Evolutionary conservation across 2,888 invertebrate species (phyloP), one percentile per base, ranked within the genome.

Genomic region (Gordius sp.): DNA sequence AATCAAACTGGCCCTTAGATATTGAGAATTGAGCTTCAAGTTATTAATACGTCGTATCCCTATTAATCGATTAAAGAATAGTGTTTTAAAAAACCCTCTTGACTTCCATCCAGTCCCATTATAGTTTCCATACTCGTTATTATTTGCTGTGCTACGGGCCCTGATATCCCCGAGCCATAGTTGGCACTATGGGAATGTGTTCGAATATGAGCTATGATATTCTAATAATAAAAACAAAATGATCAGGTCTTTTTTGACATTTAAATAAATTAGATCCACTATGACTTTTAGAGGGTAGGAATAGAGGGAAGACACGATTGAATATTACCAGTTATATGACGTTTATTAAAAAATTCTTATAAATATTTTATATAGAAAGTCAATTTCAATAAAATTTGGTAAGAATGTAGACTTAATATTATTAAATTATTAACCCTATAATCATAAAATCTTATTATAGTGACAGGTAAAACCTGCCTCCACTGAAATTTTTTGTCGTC

Each of bases 81-180:
- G 39, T n/a, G 39, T 33, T n/a, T 33, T 13, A 33, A n/a, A 8
- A 13, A 33, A 33, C 8, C 8, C 8, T 33, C n/a, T 33, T 33
- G 39, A 33, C n/a, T 33, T 33, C 39, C 81, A 69, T 83, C 81
- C 66, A 75, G 72, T 4, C 84, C 83, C 78, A 81, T 79, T 59
- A 89, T 81, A 60, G 81, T 82, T 65, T 74, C 77, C 79, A 87
- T 80, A 59, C 84, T 80, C 57, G 80, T 76, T 64, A 84, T 77
- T 65, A 91, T 81, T 74, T 91, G 91, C 67, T 82, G 81, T 18
- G 80, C 80, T 52, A 91, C 77, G 2, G 85, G 80, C 58, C 91
- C 81, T 41, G 89, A 77, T 81, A 91, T 84, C 56, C 79, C 75
- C 63, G 78, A 76, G 47, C 84, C 86, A 71, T 91, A 87, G 63